Evolutionary conservation across 2,113 vertebrate genomes (phyloP).

Genomic region (Nesogale talazaci): DNA sequence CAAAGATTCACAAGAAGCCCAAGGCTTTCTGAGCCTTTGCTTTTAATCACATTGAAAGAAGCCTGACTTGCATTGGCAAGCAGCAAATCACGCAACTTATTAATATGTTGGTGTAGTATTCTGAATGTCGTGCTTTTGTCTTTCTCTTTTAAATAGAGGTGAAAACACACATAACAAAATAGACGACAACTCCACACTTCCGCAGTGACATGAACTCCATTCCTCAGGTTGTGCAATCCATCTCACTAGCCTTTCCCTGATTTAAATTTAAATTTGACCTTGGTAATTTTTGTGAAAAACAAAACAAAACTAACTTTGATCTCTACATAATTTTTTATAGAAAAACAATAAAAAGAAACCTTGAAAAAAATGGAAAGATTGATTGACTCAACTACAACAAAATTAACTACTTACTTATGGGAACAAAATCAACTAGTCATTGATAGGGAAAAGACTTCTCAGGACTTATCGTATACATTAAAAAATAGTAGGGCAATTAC

Average conservation of each 20-base stretch:
- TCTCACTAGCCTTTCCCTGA: neutral
- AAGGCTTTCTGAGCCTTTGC: neutral
- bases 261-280: neutral
- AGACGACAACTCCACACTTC: neutral
- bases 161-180: neutral
- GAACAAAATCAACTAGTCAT: neutral
- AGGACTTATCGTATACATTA: neutral
- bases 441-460: neutral
- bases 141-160: neutral
- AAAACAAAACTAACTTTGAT: neutral
- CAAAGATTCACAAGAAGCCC: neutral
- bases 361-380: neutral
- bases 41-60: neutral
- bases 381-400: neutral
- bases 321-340: neutral
- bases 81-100: neutral
- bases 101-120: neutral
- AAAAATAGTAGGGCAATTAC: neutral
- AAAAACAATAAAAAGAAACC: neutral
- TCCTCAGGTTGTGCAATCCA: neutral
- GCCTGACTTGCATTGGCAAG: neutral
- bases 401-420: neutral
- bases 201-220: neutral
- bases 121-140: neutral
- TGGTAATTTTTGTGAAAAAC: too few relatives aligned